Percentiles rank a stretch among this genome's conserved stretches.
Conservation (phyloP, 2,113 vertebrate genomes). For the Ptilorrhoa leucosticta region DNA sequence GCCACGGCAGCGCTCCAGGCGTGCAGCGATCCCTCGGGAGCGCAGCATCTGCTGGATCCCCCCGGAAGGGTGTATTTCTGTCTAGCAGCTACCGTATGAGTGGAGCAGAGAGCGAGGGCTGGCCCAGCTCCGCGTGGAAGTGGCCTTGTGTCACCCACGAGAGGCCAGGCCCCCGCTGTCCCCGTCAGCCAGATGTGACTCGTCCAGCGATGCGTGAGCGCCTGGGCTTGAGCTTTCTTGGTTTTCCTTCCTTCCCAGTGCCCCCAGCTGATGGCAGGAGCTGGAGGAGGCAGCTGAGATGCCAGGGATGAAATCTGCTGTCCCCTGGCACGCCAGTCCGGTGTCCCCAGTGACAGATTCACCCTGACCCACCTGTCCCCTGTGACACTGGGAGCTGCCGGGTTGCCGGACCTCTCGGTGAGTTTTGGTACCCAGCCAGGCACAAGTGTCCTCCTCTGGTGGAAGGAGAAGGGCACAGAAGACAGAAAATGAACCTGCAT, state of each 20-base stretch:
- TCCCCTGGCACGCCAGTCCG: accelerated
- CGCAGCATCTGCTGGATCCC: background rate
- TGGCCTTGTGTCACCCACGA: background rate
- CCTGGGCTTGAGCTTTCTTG: background rate
- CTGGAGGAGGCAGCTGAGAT: background rate
- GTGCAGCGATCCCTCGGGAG: background rate
- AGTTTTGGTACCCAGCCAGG: background rate
- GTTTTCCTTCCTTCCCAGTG: background rate
- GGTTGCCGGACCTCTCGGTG: accelerated
- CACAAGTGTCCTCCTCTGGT: background rate
- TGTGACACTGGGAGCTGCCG: accelerated
- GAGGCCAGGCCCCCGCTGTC: background rate
- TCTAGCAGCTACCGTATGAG: accelerated
- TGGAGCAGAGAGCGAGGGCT: background rate
- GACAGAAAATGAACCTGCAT: background rate
- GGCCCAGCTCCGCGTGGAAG: background rate
- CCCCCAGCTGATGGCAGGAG: background rate
- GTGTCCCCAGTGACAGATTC: background rate
- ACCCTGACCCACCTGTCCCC: background rate
- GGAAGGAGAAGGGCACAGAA: background rate
- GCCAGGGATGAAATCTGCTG: background rate
- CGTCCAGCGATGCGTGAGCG: accelerated
- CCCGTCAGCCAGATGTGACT: background rate
- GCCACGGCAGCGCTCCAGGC: background rate
- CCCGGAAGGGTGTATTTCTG: background rate